These are phyloP conservation scores for Macaca fascicularis DNA, from an alignment of 2,113 vertebrate species.

Conservation along the genomic window T2T-MFA8v1.1 NC_088375.1:80071001-80071500, in stretches of 20 bases:
- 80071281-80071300: background rate
- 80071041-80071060: too few relatives aligned
- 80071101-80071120: background rate
- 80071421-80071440: background rate
- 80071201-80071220: background rate
- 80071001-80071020: background rate
- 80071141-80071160: background rate
- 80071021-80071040: background rate
- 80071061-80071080: background rate
- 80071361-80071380: background rate
- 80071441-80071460: constrained; percentile 29
- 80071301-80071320: background rate
- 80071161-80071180: background rate
- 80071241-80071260: background rate
- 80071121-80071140: background rate
- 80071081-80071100: background rate
- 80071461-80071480: constrained; percentile 65
- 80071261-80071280: background rate
- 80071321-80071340: background rate
- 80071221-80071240: background rate
- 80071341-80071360: background rate
- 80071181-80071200: background rate
- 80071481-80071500: background rate
- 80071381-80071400: background rate
- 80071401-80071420: background rate